Evolutionary conservation across 2,888 invertebrate species (phyloP).

Genomic region (Magallana nippona): DNA sequence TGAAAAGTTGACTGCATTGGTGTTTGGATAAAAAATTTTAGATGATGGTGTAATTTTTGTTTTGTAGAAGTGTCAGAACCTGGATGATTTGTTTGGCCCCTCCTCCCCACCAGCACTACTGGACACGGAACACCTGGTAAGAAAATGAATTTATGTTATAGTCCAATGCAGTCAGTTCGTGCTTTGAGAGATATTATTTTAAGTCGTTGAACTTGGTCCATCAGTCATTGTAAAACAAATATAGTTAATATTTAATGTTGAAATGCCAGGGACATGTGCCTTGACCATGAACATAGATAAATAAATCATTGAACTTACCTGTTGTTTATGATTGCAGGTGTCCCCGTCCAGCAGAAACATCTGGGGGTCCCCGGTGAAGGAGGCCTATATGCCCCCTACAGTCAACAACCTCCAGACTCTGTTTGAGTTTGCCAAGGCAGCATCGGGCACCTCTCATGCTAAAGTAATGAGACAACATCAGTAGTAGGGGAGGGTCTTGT

Average conservation of each 20-base stretch:
- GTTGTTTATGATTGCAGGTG: slow-evolving; percentile 56
- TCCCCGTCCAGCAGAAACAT: slow-evolving; percentile 76
- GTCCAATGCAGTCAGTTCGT: no score
- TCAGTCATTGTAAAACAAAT: no score
- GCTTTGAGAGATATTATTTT: no score
- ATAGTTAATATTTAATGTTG: no score
- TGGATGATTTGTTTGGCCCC: slow-evolving; percentile 77
- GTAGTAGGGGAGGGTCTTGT: neutral
- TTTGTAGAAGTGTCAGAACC: slow-evolving; percentile 64
- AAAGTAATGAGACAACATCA: slow-evolving; percentile 53
- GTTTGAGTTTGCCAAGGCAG: slow-evolving; percentile 72
- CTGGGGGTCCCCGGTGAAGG: slow-evolving; percentile 76
- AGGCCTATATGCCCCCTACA: slow-evolving; percentile 55
- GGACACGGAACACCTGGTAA: slow-evolving; percentile 76
- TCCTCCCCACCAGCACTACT: slow-evolving; percentile 76
- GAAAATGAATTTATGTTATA: no score
- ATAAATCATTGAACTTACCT: neutral
- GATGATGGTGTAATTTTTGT: slow-evolving; percentile 1
- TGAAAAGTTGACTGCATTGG: no score
- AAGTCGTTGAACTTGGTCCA: no score
- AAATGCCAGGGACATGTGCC: no score
- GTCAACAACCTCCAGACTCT: slow-evolving; percentile 69
- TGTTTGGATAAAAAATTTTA: no score
- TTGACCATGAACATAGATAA: no score
- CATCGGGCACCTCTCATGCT: slow-evolving; percentile 50